phyloP scores from a whole-genome alignment of 92 coral and sea anemone species.

The Palythoa grandiflora region DNA sequence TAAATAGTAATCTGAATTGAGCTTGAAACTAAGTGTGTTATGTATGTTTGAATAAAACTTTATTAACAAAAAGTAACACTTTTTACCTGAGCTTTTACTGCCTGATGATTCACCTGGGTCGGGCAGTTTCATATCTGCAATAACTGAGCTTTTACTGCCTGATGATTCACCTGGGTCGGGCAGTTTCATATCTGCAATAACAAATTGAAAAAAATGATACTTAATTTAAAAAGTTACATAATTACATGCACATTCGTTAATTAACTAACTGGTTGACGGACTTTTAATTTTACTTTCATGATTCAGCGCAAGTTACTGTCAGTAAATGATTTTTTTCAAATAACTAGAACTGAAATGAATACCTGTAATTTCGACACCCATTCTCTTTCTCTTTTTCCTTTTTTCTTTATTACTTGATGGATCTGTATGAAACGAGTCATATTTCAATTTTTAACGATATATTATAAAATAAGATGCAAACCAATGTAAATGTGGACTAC shows the following conservation, averaged over 20 bases:
- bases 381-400: slow-evolving; percentile 2
- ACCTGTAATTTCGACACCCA: slow-evolving; percentile 4
- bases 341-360: slow-evolving; percentile 2
- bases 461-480: slow-evolving; percentile 1
- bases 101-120: slow-evolving; percentile 6
- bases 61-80: slow-evolving; percentile 1
- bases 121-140: slow-evolving; percentile 4
- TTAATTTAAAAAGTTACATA: background rate
- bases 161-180: slow-evolving; percentile 6
- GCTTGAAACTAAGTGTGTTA: background rate
- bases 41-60: background rate
- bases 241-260: slow-evolving; percentile 2
- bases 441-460: background rate
- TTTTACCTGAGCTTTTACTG: slow-evolving; percentile 3
- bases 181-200: slow-evolving; percentile 2
- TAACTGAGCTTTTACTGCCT: slow-evolving; percentile 4
- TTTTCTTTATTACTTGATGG: background rate
- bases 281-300: slow-evolving; percentile 1
- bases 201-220: slow-evolving; percentile 1
- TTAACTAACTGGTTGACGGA: slow-evolving; percentile 4
- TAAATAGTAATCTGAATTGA: no score
- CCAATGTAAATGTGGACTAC: slow-evolving; percentile 4
- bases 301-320: slow-evolving; percentile 4
- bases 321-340: slow-evolving; percentile 1
- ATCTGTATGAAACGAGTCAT: slow-evolving; percentile 3